Evolutionary conservation across 1,140 invertebrate species (phyloP).

Genomic region (Grapholita molesta): DNA sequence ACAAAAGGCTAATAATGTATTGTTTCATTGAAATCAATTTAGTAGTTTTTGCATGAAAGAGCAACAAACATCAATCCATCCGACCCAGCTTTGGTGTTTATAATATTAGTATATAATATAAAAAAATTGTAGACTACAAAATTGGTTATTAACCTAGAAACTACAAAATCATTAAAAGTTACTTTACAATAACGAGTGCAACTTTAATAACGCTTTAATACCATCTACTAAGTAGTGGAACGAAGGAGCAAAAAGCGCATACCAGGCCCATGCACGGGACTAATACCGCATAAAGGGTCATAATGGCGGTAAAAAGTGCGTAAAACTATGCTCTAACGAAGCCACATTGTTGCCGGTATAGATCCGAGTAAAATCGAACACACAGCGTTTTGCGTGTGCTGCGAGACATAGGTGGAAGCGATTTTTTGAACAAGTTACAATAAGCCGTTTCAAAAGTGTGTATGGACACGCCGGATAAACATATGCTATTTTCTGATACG

Average conservation of each 20-base stretch:
- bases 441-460: background rate
- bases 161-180: too few relatives aligned
- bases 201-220: background rate
- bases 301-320: conserved; percentile 44
- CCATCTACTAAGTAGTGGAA: background rate
- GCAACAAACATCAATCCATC: too few relatives aligned
- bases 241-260: background rate
- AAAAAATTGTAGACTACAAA: too few relatives aligned
- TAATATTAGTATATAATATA: too few relatives aligned
- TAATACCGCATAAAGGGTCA: conserved; percentile 21
- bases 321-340: conserved; percentile 69
- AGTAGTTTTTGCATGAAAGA: too few relatives aligned
- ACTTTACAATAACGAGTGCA: background rate
- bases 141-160: background rate
- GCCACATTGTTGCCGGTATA: conserved; percentile 56
- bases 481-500: background rate
- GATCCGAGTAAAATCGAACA: conserved; percentile 53
- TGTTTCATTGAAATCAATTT: too few relatives aligned
- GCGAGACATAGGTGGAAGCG: conserved; percentile 20
- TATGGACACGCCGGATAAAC: too few relatives aligned
- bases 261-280: background rate
- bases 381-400: conserved; percentile 28
- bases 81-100: too few relatives aligned
- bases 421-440: background rate
- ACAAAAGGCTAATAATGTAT: too few relatives aligned